Evolutionary conservation across 35 echinoderm and acorn worm genomes (phyloP).

Genomic region (Strongylocentrotus purpuratus): DNA sequence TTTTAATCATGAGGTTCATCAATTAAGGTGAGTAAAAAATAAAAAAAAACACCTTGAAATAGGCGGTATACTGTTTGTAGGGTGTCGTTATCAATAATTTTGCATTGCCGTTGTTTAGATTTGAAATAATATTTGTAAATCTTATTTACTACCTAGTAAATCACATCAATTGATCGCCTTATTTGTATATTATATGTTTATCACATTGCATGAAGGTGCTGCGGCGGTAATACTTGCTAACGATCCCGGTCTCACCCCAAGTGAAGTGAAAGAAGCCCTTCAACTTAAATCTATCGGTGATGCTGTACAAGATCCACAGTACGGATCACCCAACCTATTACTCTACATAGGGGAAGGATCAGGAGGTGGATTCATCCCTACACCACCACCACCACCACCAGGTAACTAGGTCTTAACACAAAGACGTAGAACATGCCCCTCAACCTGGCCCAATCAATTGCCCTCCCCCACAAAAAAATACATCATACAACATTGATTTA

Average conservation of each 20-base stretch:
- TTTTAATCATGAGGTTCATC: too few relatives aligned
- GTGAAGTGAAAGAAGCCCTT: conserved; percentile 23
- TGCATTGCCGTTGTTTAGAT: too few relatives aligned
- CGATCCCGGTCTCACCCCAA: background rate
- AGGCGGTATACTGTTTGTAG: too few relatives aligned
- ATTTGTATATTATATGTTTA: background rate
- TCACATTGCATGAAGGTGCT: conserved; percentile 46
- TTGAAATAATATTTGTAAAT: too few relatives aligned
- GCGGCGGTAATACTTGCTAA: conserved; percentile 57
- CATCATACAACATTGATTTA: too few relatives aligned
- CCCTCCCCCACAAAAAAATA: too few relatives aligned
- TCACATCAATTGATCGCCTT: too few relatives aligned
- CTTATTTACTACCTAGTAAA: too few relatives aligned
- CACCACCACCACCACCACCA: background rate
- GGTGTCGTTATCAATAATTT: too few relatives aligned
- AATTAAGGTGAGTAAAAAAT: too few relatives aligned
- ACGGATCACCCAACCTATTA: conserved; percentile 65
- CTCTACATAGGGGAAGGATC: conserved; percentile 56
- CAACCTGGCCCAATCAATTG: background rate
- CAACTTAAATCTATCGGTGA: conserved; percentile 54
- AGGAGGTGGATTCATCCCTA: conserved; percentile 16
- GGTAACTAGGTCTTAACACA: background rate
- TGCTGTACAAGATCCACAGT: background rate
- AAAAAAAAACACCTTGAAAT: too few relatives aligned
- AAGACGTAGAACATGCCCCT: background rate